These are phyloP conservation scores for Tineola bisselliella DNA, from an alignment of 2,888 invertebrate species.

Conservation along the genomic window DNA sequence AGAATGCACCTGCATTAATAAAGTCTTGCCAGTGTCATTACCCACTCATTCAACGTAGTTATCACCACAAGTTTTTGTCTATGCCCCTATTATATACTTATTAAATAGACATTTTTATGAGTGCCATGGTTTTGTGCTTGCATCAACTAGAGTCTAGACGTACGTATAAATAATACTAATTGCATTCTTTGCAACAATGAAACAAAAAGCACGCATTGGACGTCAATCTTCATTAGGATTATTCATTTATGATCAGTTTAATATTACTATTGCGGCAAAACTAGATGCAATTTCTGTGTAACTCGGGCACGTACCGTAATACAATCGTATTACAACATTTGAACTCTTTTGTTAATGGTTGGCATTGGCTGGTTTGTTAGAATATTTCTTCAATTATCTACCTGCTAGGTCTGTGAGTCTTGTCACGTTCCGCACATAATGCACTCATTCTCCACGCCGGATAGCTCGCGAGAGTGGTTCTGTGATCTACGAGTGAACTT, in stretches of 20 bases:
- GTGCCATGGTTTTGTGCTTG: background rate
- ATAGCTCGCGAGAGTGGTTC: background rate
- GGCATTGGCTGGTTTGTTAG: background rate
- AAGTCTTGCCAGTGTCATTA: background rate
- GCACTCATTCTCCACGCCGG: conserved; percentile 26
- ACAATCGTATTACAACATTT: background rate
- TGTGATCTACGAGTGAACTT: background rate
- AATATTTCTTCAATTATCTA: conserved; percentile 17
- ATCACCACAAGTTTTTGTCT: background rate
- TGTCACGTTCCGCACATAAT: conserved; percentile 36
- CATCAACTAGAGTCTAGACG: too few relatives aligned
- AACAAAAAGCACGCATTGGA: background rate
- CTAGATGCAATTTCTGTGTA: too few relatives aligned
- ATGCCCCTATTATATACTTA: background rate
- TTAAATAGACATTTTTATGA: conserved; percentile 3
- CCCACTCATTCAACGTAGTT: background rate
- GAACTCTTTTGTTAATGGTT: background rate
- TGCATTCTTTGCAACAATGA: background rate
- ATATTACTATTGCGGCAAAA: too few relatives aligned
- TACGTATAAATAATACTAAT: background rate
- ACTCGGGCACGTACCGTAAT: background rate
- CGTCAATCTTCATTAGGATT: background rate
- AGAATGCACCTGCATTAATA: background rate
- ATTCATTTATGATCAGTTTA: background rate
- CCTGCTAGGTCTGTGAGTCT: conserved; percentile 22